A percentile compares a stretch with the other conserved stretches of the same genome.
Evolutionary conservation across 2,797 vertebrate species (phyloP).

Genomic region (Nyctalus aviator): DNA sequence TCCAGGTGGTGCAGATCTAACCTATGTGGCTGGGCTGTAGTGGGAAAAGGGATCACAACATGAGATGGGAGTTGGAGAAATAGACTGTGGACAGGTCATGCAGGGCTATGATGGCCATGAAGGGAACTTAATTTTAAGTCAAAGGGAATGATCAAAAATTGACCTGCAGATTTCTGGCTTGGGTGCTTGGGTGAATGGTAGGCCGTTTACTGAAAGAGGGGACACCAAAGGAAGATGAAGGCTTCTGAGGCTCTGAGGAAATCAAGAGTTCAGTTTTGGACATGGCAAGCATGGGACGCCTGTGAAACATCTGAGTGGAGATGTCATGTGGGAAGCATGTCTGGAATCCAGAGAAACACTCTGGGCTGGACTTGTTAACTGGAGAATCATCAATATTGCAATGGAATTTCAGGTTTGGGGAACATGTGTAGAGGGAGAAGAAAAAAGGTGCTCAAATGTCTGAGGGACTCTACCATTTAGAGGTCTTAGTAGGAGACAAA

Average conservation of each 20-base stretch:
- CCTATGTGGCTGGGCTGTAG: neutral
- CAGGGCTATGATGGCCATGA: neutral
- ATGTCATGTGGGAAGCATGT: neutral
- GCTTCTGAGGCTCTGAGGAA: neutral
- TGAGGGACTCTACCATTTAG: neutral
- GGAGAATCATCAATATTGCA: neutral
- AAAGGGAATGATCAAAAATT: neutral
- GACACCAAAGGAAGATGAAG: neutral
- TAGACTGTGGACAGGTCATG: neutral
- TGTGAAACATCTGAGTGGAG: neutral
- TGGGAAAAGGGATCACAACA: neutral
- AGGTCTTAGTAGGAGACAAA: neutral
- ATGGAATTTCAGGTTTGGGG: neutral
- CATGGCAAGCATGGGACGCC: neutral
- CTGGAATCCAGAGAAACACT: neutral
- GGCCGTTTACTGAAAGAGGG: neutral
- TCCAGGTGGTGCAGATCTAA: neutral
- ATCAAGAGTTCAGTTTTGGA: neutral
- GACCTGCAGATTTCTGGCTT: constrained; percentile 1
- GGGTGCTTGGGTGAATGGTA: neutral
- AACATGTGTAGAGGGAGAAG: neutral
- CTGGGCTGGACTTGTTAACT: neutral
- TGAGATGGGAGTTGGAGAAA: neutral
- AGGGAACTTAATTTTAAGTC: neutral
- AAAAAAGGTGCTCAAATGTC: neutral